Conservation (phyloP, 2,113 vertebrate genomes). For the Pteruthius melanotis region DNA sequence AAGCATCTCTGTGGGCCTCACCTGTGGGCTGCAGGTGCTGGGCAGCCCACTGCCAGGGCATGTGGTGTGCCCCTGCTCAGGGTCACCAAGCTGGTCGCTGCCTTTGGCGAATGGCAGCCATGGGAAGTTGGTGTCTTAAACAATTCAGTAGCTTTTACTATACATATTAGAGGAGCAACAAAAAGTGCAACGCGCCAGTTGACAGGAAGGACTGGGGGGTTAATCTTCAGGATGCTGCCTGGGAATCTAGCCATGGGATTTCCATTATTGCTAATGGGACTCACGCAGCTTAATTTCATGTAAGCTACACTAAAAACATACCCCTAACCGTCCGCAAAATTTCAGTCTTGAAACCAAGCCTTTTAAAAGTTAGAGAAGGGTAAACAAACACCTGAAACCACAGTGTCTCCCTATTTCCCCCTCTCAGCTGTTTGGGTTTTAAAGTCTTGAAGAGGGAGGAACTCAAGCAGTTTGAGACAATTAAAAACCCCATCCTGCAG, state of each 20-base stretch:
- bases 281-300: slow-evolving; percentile 52
- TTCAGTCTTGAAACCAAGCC: slow-evolving; percentile 58
- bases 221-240: slow-evolving; percentile 61
- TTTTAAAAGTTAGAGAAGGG: slow-evolving; percentile 23
- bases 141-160: not conserved
- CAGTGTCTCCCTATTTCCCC: not conserved
- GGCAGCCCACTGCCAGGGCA: not conserved
- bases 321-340: slow-evolving; percentile 37
- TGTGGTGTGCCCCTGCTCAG: not conserved
- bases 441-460: not conserved
- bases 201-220: slow-evolving; percentile 51
- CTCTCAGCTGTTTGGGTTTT: not conserved
- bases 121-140: not conserved
- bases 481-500: not conserved
- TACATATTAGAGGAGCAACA: not conserved
- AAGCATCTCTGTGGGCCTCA: not conserved
- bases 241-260: slow-evolving; percentile 62
- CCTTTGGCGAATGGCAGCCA: fast-evolving
- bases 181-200: not conserved
- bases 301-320: slow-evolving; percentile 26
- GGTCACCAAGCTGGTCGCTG: fast-evolving
- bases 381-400: slow-evolving; percentile 46
- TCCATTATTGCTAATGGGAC: slow-evolving; percentile 59
- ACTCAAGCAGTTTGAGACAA: not conserved
- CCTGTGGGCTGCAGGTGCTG: not conserved